phyloP scores from a whole-genome alignment of 2,797 vertebrate genomes.

The Hylomyscus alleni region DNA sequence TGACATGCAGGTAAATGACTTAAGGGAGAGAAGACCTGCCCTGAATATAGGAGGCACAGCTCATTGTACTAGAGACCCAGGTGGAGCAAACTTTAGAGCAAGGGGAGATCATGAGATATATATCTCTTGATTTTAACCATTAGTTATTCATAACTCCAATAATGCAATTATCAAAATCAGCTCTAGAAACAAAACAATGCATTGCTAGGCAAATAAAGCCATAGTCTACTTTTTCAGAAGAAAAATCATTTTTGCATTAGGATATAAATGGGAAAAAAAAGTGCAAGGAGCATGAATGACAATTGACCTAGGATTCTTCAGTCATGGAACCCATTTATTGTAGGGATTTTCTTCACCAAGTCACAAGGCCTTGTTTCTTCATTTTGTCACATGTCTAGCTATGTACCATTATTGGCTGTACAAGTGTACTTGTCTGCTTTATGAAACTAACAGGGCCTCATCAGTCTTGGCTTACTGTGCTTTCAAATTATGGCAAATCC shows the following conservation, averaged over 20 bases:
- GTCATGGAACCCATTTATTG: background rate
- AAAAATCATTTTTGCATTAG: background rate
- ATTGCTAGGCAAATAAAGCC: background rate
- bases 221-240: background rate
- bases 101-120: background rate
- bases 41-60: background rate
- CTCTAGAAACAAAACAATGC: background rate
- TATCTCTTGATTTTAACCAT: background rate
- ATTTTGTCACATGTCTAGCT: background rate
- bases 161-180: conserved; percentile 1
- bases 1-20: background rate
- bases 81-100: background rate
- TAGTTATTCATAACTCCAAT: background rate
- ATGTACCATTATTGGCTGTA: background rate
- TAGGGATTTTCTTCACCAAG: background rate
- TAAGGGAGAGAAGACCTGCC: background rate
- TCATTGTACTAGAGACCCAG: background rate
- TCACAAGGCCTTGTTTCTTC: background rate
- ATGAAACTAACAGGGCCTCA: background rate
- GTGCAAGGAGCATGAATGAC: background rate
- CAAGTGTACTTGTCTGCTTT: background rate
- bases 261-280: background rate
- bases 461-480: background rate
- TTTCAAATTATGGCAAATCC: conserved; percentile 5
- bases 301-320: background rate